A percentile compares a stretch with the other conserved stretches of the same genome.
phyloP scores from a whole-genome alignment of 1,140 invertebrate species.

The Onthophagus taurus region DNA sequence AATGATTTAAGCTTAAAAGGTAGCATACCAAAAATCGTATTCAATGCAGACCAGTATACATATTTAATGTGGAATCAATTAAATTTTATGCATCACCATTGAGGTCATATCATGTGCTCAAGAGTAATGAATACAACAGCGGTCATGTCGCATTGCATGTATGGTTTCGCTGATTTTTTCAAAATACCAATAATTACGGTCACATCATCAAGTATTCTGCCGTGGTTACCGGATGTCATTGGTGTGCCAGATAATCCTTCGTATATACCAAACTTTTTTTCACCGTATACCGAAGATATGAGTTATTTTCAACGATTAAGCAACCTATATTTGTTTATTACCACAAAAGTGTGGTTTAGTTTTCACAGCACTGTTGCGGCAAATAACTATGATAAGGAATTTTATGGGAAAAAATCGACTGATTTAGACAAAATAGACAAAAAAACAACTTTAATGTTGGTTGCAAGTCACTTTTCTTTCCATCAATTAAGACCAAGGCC shows the following conservation, averaged over 20 bases:
- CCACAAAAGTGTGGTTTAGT: too few relatives aligned
- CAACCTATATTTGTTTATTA: too few relatives aligned
- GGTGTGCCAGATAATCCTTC: slow-evolving; percentile 46
- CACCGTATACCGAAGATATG: slow-evolving; percentile 1
- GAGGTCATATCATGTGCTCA: slow-evolving; percentile 30
- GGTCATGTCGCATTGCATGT: slow-evolving; percentile 53
- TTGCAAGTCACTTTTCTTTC: too few relatives aligned
- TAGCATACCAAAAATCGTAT: too few relatives aligned
- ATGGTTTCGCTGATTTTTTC: slow-evolving; percentile 44
- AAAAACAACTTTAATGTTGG: too few relatives aligned
- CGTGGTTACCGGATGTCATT: slow-evolving; percentile 36
- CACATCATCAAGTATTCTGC: slow-evolving; percentile 46
- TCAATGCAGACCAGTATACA: neutral
- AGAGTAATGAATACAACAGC: slow-evolving; percentile 52
- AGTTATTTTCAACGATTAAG: neutral
- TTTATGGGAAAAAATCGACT: too few relatives aligned
- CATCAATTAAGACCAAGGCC: too few relatives aligned
- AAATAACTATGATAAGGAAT: too few relatives aligned
- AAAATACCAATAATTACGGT: slow-evolving; percentile 46
- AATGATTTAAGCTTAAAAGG: too few relatives aligned
- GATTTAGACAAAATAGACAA: too few relatives aligned
- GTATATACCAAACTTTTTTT: slow-evolving; percentile 41
- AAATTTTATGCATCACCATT: neutral
- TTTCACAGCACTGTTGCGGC: too few relatives aligned
- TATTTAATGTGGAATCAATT: neutral